Conservation (phyloP, 2,797 vertebrate genomes). For the Linurgus olivaceus region DNA sequence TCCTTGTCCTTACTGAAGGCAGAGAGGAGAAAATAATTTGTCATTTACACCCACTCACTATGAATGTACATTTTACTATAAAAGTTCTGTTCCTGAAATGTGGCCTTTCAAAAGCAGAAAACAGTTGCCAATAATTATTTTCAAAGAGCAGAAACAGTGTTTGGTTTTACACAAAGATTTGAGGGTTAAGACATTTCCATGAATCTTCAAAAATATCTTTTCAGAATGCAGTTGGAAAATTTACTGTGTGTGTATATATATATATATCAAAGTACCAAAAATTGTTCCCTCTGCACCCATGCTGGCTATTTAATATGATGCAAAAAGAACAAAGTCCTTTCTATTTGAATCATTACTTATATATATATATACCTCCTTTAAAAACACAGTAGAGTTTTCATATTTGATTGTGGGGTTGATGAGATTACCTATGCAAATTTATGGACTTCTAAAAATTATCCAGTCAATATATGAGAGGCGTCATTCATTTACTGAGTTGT, state of each 20-base stretch:
- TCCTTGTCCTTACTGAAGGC: neutral
- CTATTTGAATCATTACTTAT: neutral
- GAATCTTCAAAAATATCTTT: neutral
- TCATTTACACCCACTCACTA: neutral
- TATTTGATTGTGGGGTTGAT: neutral
- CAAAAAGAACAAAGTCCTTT: neutral
- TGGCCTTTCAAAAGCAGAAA: neutral
- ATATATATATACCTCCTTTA: neutral
- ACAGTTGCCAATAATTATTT: neutral
- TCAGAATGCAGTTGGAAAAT: neutral
- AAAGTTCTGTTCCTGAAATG: neutral
- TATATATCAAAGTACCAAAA: neutral
- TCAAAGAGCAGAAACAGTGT: neutral
- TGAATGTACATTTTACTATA: neutral
- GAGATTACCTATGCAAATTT: neutral
- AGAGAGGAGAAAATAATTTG: neutral
- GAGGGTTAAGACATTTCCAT: neutral
- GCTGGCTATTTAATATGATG: neutral
- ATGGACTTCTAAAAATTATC: neutral
- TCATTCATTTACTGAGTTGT: neutral
- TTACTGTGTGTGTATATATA: fast-evolving
- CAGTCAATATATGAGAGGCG: neutral
- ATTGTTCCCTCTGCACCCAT: neutral
- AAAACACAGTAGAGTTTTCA: neutral
- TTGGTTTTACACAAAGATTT: neutral